Percentiles rank a stretch among this genome's conserved stretches.
These are phyloP conservation scores for Pentalonia nigronervosa DNA, from an alignment of 1,140 invertebrate species.

Conservation along the genomic window DNA sequence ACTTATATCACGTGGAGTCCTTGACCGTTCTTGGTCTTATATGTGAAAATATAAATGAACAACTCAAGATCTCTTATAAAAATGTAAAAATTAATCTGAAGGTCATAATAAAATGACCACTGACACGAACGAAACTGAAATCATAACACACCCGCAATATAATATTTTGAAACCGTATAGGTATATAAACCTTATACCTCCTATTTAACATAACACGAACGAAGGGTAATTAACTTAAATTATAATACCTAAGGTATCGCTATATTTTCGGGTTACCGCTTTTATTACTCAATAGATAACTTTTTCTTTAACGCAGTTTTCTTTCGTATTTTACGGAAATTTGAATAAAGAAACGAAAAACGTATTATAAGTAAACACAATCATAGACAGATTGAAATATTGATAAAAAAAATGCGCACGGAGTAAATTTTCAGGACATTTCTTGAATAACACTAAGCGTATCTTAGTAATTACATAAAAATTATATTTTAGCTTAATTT, in stretches of 20 bases:
- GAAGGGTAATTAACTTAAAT: conserved; percentile 47
- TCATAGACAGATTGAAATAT: neutral
- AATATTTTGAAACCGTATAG: conserved; percentile 35
- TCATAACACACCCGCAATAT: conserved; percentile 27
- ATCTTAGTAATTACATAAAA: neutral
- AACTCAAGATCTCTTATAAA: conserved; percentile 35
- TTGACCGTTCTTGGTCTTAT: conserved; percentile 40
- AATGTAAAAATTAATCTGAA: conserved; percentile 55
- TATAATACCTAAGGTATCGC: conserved; percentile 38
- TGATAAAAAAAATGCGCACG: neutral
- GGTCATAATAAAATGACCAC: conserved; percentile 35
- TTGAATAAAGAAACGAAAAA: neutral
- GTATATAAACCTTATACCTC: neutral
- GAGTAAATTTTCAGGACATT: neutral
- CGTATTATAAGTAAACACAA: neutral
- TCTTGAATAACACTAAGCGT: neutral
- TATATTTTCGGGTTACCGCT: conserved; percentile 14
- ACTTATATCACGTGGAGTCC: neutral
- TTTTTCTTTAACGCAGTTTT: neutral
- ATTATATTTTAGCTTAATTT: too few species aligned
- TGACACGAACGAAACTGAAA: conserved; percentile 49
- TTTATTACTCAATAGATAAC: conserved; percentile 30
- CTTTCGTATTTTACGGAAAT: neutral
- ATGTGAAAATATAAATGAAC: neutral
- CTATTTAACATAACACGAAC: conserved; percentile 26